Conservation (phyloP, 2,797 vertebrate genomes). For the Pangasius krempfi region DNA sequence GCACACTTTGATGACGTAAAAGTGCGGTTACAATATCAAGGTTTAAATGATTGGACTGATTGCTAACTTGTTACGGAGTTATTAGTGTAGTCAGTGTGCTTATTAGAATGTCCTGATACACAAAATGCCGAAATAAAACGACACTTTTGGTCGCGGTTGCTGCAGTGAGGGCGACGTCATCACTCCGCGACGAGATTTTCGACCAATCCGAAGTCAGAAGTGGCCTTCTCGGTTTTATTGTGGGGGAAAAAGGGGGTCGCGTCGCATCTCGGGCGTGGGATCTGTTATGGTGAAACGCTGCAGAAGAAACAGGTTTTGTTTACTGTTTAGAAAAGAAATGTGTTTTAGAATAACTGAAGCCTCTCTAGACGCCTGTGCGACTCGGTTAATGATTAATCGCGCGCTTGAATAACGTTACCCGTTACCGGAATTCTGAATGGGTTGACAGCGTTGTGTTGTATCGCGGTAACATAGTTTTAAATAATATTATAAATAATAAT, state of each 20-base stretch:
- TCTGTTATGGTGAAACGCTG: background rate
- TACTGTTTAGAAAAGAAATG: background rate
- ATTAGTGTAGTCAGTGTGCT: background rate
- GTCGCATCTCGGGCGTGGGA: background rate
- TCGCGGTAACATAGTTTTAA: background rate
- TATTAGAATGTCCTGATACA: background rate
- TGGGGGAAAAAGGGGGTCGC: background rate
- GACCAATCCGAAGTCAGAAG: constrained; percentile 23
- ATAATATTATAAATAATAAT: background rate
- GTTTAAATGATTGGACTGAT: background rate
- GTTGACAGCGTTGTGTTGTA: background rate
- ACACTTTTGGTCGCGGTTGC: background rate
- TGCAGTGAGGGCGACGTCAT: background rate
- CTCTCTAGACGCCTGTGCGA: background rate
- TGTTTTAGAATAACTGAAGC: background rate
- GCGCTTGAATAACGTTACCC: background rate
- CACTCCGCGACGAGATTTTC: background rate
- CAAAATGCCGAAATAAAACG: background rate
- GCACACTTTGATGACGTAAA: constrained; percentile 7
- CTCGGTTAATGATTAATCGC: too few relatives aligned
- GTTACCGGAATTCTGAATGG: constrained; percentile 19
- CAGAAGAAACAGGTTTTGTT: background rate
- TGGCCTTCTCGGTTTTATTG: constrained; percentile 18
- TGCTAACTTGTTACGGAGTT: too few relatives aligned
- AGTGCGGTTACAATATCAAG: rapidly evolving